Evolutionary conservation across 2,888 invertebrate species (phyloP).

Genomic region (Noctua fimbriata): DNA sequence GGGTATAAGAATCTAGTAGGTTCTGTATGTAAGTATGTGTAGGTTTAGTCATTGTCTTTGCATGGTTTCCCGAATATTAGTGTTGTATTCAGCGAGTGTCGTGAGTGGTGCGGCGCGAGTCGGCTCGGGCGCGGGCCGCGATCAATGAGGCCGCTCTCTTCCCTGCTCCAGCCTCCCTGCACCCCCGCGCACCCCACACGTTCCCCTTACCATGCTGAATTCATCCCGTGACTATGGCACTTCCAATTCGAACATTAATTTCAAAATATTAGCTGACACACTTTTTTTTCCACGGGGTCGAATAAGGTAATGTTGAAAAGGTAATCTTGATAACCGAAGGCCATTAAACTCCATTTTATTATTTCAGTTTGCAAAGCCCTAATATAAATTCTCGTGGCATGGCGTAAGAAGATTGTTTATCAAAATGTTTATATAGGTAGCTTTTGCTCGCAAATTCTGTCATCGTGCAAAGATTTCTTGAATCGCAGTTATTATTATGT

Average conservation of each 20-base stretch:
- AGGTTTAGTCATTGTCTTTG: slow-evolving; percentile 19
- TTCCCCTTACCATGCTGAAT: slow-evolving; percentile 72
- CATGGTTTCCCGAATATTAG: slow-evolving; percentile 34
- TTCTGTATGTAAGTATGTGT: slow-evolving; percentile 2
- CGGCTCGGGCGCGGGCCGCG: slow-evolving; percentile 83
- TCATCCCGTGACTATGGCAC: slow-evolving; percentile 80
- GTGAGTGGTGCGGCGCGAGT: slow-evolving; percentile 73
- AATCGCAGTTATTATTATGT: slow-evolving; percentile 11
- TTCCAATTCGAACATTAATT: slow-evolving; percentile 82
- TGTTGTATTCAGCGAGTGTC: slow-evolving; percentile 65
- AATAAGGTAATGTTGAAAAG: slow-evolving; percentile 56
- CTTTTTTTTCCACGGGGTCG: slow-evolving; percentile 53
- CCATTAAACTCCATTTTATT: slow-evolving; percentile 55
- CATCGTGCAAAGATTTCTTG: not conserved
- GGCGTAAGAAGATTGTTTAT: slow-evolving; percentile 25
- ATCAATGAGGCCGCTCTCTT: slow-evolving; percentile 87
- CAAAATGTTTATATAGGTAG: slow-evolving; percentile 19
- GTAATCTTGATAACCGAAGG: slow-evolving; percentile 53
- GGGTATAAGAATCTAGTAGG: not conserved
- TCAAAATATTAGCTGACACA: slow-evolving; percentile 75
- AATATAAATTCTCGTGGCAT: slow-evolving; percentile 34
- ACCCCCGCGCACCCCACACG: slow-evolving; percentile 67
- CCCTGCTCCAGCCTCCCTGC: slow-evolving; percentile 71
- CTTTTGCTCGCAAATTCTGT: slow-evolving; percentile 18
- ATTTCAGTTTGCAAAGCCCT: slow-evolving; percentile 46